A percentile compares a stretch with the other conserved stretches of the same genome.
These are phyloP conservation scores for Rhaphigaster nebulosa DNA, from an alignment of 2,888 invertebrate genomes.

Conservation along the genomic window DNA sequence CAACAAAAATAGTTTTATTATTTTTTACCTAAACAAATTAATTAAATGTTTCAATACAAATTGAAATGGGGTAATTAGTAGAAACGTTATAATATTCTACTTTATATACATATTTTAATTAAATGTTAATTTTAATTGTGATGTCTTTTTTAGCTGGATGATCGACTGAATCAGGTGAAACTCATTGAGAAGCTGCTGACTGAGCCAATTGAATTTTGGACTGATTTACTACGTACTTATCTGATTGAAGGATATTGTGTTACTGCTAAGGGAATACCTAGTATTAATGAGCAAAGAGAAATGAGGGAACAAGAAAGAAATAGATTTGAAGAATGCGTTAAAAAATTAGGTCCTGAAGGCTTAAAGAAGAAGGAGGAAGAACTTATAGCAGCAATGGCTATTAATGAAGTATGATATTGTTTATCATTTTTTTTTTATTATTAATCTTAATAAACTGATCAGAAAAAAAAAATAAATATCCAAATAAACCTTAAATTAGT, in stretches of 20 bases:
- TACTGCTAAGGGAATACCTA: constrained; percentile 76
- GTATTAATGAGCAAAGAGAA: constrained; percentile 75
- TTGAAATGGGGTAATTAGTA: too few species aligned
- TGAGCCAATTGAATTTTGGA: constrained; percentile 80
- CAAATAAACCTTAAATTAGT: too few species aligned
- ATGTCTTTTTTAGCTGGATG: constrained; percentile 74
- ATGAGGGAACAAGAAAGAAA: constrained; percentile 81
- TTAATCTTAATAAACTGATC: neutral
- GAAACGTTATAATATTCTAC: too few species aligned
- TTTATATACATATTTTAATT: neutral
- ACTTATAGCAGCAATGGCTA: constrained; percentile 78
- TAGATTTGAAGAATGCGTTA: constrained; percentile 78
- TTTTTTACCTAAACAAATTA: too few species aligned
- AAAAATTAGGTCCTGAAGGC: constrained; percentile 78
- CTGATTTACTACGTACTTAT: constrained; percentile 77
- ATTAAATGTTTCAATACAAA: too few species aligned
- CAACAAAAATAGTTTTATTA: too few species aligned
- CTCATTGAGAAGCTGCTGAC: constrained; percentile 74
- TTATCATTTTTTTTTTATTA: neutral
- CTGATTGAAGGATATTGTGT: constrained; percentile 76
- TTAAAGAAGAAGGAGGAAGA: constrained; percentile 75
- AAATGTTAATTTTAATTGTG: neutral
- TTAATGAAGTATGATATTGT: constrained; percentile 77
- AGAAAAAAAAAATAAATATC: too few species aligned
- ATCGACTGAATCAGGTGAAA: constrained; percentile 78